A percentile compares a stretch with the other conserved stretches of the same genome.
These are phyloP conservation scores for Rhagologus leucostigma DNA, from an alignment of 2,113 vertebrate genomes.

Conservation along the genomic window DNA sequence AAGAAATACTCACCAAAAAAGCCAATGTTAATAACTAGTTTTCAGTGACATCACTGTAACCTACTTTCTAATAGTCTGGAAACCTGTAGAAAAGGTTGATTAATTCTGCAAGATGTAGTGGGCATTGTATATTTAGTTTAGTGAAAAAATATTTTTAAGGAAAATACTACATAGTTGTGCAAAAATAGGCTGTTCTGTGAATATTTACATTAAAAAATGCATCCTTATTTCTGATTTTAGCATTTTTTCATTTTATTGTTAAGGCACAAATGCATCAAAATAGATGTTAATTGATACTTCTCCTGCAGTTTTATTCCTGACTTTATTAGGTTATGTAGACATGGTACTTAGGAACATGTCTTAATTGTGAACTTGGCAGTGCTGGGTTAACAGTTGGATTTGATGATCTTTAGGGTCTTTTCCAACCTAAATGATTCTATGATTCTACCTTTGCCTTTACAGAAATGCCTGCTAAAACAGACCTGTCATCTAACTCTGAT, in stretches of 20 bases:
- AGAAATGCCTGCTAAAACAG: background rate
- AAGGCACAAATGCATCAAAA: background rate
- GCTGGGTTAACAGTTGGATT: fast-evolving
- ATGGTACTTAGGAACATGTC: background rate
- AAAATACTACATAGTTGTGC: background rate
- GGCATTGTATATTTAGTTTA: background rate
- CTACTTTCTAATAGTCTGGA: background rate
- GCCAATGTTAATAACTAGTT: background rate
- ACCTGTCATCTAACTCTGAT: background rate
- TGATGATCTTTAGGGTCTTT: background rate
- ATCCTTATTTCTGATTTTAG: background rate
- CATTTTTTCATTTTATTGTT: background rate
- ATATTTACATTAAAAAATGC: background rate
- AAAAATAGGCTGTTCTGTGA: background rate
- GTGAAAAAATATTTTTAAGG: background rate
- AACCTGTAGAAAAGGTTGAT: background rate
- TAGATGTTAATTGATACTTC: background rate
- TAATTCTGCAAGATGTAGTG: background rate
- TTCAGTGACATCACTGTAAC: background rate
- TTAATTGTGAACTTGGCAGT: background rate
- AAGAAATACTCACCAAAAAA: background rate
- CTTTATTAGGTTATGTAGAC: background rate
- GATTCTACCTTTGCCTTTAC: background rate
- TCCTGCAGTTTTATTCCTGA: background rate
- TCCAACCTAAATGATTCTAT: background rate